Percentiles rank a stretch among this genome's conserved stretches.
phyloP scores from a whole-genome alignment of 2,113 vertebrate species.

The Pristiophorus japonicus region DNA sequence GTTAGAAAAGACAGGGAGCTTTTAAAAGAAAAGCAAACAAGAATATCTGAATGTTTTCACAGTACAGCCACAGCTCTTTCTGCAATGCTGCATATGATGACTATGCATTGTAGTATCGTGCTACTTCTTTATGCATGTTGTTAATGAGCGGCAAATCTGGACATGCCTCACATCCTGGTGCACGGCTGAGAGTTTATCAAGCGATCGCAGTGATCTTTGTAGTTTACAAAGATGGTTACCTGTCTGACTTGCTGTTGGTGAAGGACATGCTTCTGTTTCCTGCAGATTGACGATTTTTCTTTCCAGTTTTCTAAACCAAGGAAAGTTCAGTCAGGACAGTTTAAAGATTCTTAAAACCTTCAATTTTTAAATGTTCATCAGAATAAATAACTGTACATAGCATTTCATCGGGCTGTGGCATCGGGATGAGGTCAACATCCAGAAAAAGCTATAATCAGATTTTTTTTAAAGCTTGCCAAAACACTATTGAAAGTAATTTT shows the following conservation, averaged over 20 bases:
- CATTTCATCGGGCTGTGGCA: neutral
- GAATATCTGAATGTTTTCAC: neutral
- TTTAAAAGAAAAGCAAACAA: neutral
- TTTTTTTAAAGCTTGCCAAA: neutral
- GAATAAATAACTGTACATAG: neutral
- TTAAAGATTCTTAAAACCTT: neutral
- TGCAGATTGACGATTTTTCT: conserved; percentile 56
- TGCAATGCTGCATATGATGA: neutral
- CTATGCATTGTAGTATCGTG: neutral
- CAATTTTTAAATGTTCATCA: neutral
- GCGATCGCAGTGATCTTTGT: no score
- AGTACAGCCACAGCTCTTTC: neutral
- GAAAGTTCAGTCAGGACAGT: conserved; percentile 14
- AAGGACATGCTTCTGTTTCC: conserved; percentile 86
- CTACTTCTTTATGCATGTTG: neutral
- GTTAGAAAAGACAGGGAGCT: neutral
- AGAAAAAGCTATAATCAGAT: neutral
- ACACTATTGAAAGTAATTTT: no score
- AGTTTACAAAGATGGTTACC: conserved; percentile 54
- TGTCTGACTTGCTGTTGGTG: conserved; percentile 66
- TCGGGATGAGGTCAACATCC: neutral
- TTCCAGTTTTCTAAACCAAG: conserved; percentile 64
- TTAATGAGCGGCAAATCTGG: neutral
- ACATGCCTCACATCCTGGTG: neutral
- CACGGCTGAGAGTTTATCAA: neutral